phyloP scores from a whole-genome alignment of 2,888 invertebrate genomes.

The Cantharis nigra region DNA sequence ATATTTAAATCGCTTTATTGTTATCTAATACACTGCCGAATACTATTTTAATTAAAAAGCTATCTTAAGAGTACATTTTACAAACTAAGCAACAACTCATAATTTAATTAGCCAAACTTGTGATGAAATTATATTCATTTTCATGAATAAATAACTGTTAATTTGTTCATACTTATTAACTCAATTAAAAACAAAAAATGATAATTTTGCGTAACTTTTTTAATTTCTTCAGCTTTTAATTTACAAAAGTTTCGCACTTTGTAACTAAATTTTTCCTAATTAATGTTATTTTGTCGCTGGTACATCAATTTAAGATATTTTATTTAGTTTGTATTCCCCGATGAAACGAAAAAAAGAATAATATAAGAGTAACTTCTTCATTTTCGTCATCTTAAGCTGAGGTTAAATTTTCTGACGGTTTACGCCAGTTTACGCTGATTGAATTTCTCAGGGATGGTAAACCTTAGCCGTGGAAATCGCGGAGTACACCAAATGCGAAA shows the following conservation, averaged over 20 bases:
- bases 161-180: conserved; percentile 41
- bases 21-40: background rate
- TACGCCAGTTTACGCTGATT: background rate
- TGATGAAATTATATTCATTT: conserved; percentile 44
- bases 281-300: background rate
- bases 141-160: conserved; percentile 43
- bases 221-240: background rate
- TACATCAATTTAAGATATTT: background rate
- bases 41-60: conserved; percentile 16
- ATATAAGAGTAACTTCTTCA: background rate
- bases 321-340: background rate
- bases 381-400: background rate
- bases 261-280: background rate
- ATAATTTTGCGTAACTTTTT: background rate
- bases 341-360: background rate
- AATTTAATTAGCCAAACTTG: conserved; percentile 41
- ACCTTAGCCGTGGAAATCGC: background rate
- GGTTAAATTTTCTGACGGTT: background rate
- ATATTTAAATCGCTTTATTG: conserved; percentile 15
- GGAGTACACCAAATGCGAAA: background rate
- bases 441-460: background rate
- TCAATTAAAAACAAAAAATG: conserved; percentile 33
- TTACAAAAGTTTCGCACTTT: background rate
- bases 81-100: conserved; percentile 38
- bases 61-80: conserved; percentile 12